These are phyloP conservation scores for Dromius quadrimaculatus DNA, from an alignment of 2,888 invertebrate species.

Conservation along the genomic window DNA sequence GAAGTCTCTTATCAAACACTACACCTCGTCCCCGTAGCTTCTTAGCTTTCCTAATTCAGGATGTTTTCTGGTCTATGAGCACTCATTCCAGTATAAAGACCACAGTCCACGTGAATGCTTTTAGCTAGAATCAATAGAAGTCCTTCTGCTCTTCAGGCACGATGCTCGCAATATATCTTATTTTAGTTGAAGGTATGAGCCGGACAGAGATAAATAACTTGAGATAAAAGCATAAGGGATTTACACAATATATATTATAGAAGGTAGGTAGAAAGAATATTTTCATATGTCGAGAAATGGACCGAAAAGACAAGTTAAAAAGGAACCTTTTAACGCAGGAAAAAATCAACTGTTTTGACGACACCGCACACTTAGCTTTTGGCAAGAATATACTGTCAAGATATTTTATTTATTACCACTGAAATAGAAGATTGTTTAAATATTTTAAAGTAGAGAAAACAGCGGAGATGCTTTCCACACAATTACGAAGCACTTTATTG, in stretches of 20 bases:
- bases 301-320: constrained; percentile 43
- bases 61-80: constrained; percentile 49
- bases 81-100: constrained; percentile 36
- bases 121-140: constrained; percentile 65
- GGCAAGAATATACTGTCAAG: too few relatives aligned
- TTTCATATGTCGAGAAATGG: constrained; percentile 49
- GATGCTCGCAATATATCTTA: constrained; percentile 47
- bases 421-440: too few relatives aligned
- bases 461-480: too few relatives aligned
- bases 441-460: too few relatives aligned
- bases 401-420: too few relatives aligned
- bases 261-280: constrained; percentile 42
- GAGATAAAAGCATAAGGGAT: constrained; percentile 47
- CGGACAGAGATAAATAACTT: constrained; percentile 50
- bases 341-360: constrained; percentile 35
- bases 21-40: too few relatives aligned
- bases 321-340: constrained; percentile 28
- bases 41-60: constrained; percentile 42
- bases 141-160: constrained; percentile 41
- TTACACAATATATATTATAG: constrained; percentile 50
- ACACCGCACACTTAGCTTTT: constrained; percentile 5
- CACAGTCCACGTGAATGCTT: constrained; percentile 59
- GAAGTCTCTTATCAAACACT: constrained; percentile 44
- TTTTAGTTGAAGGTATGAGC: constrained; percentile 44
- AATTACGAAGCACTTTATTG: too few relatives aligned